A percentile compares a stretch with the other conserved stretches of the same genome.
phyloP scores from a whole-genome alignment of 2,888 invertebrate species.

The Capitulum mitella region DNA sequence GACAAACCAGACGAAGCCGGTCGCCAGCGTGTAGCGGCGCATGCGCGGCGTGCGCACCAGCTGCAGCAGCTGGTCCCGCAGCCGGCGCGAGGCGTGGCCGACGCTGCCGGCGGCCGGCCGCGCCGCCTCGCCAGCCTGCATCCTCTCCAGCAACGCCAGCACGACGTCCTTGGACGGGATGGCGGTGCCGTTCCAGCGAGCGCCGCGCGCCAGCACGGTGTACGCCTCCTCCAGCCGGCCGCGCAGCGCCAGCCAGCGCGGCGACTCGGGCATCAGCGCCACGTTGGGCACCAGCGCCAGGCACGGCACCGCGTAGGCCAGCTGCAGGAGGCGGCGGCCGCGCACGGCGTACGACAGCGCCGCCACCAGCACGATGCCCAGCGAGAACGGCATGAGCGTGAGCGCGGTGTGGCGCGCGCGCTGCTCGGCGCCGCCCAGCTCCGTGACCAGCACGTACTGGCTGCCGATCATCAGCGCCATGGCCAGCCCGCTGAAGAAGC shows the following conservation, averaged over 20 bases:
- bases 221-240: constrained; percentile 56
- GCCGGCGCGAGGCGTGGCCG: background rate
- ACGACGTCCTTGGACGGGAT: background rate
- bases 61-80: background rate
- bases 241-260: constrained; percentile 65
- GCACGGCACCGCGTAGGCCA: constrained; percentile 58
- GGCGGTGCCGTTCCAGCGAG: background rate
- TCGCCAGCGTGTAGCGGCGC: background rate
- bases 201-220: background rate
- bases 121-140: background rate
- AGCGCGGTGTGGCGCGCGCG: constrained; percentile 54
- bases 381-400: constrained; percentile 62
- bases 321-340: constrained; percentile 60
- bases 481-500: constrained; percentile 32
- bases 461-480: constrained; percentile 29
- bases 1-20: background rate
- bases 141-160: background rate
- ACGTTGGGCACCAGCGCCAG: constrained; percentile 51
- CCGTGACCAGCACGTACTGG: constrained; percentile 44
- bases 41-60: background rate
- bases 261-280: constrained; percentile 66
- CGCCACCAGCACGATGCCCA: constrained; percentile 59
- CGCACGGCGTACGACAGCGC: constrained; percentile 58
- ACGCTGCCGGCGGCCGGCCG: too few relatives aligned
- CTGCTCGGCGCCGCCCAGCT: constrained; percentile 55